Evolutionary conservation across 2,888 invertebrate species (phyloP).

Genomic region (Sturmia bella): DNA sequence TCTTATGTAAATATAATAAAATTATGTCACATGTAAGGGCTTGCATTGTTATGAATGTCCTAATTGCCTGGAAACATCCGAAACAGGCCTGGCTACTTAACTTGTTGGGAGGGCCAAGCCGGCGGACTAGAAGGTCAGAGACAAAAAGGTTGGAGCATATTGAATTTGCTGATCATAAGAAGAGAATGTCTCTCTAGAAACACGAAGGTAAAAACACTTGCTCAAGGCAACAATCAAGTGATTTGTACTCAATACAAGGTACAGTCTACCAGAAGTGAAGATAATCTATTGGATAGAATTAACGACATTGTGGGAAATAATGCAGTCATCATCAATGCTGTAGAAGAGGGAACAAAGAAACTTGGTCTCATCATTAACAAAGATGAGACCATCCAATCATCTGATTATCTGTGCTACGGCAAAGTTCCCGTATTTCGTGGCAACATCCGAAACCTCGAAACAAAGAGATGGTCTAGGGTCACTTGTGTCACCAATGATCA

Average conservation of each 20-base stretch:
- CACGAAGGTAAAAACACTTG: background rate
- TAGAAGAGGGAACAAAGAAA: background rate
- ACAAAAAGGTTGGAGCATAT: background rate
- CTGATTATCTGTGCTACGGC: background rate
- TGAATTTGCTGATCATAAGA: background rate
- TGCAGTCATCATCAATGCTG: background rate
- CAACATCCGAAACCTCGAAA: background rate
- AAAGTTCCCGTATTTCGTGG: background rate
- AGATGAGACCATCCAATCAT: background rate
- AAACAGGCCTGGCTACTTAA: too few species aligned
- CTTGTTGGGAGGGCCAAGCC: background rate
- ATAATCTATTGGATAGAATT: background rate
- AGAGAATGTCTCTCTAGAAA: background rate
- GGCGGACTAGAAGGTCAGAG: background rate
- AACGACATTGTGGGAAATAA: background rate
- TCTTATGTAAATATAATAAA: too few species aligned
- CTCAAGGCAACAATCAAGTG: background rate
- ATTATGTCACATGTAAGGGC: too few species aligned
- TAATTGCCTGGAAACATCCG: too few species aligned
- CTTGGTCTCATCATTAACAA: background rate
- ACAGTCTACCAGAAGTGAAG: background rate
- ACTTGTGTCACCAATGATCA: conserved; percentile 5
- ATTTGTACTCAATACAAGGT: background rate
- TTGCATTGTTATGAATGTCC: too few species aligned
- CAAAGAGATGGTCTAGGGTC: background rate